Percentiles rank a stretch among this genome's conserved stretches.
Evolutionary conservation across 23 tunicate species (phyloP).

Genomic region (Phallusia fumigata): DNA sequence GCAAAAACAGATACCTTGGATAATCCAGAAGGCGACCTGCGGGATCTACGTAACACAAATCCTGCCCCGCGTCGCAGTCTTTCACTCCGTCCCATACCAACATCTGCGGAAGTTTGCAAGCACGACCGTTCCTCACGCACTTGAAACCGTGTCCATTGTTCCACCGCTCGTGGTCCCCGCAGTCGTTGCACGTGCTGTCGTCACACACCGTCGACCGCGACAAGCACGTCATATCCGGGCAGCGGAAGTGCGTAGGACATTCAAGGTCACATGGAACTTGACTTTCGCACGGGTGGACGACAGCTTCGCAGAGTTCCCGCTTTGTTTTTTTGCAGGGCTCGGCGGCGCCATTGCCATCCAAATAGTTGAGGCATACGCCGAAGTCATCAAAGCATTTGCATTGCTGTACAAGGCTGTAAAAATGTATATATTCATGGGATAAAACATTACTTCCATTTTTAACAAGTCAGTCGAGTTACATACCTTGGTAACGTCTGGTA

Average conservation of each 20-base stretch:
- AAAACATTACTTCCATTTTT: too few relatives aligned
- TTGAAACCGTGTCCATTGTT: conserved; percentile 6
- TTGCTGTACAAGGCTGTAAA: neutral
- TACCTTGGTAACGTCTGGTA: neutral
- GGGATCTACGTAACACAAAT: too few relatives aligned
- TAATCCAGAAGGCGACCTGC: too few relatives aligned
- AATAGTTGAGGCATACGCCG: neutral
- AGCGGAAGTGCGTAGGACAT: conserved; percentile 1
- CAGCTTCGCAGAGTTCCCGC: neutral
- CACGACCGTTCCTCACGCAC: neutral
- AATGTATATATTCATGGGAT: neutral
- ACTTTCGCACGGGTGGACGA: neutral
- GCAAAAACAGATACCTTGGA: too few relatives aligned
- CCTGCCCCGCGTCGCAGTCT: too few relatives aligned
- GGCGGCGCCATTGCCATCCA: neutral
- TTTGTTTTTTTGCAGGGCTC: neutral
- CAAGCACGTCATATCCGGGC: neutral
- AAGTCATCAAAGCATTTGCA: neutral
- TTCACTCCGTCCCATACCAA: too few relatives aligned
- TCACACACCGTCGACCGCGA: neutral
- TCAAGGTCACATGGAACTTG: neutral
- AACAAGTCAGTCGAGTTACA: neutral
- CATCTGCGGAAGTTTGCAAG: too few relatives aligned
- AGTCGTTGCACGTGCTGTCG: neutral
- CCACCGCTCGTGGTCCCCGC: neutral